A percentile compares a stretch with the other conserved stretches of the same genome.
Evolutionary conservation across 2,888 invertebrate species (phyloP).

Genomic region (Taphrorychus bicolor): DNA sequence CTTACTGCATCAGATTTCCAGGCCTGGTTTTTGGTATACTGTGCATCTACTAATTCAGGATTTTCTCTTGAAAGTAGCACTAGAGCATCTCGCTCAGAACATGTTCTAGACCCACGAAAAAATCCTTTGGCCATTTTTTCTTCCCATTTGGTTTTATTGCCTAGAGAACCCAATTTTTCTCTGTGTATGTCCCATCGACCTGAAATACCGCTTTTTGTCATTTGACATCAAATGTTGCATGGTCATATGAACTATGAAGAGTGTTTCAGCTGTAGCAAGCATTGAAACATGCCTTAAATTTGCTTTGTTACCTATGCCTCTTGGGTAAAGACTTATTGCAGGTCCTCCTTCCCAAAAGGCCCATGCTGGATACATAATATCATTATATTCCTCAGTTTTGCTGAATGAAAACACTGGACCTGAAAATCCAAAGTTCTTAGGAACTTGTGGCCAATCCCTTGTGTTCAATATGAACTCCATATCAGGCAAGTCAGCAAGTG

Average conservation of each 20-base stretch:
- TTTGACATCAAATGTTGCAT: no score
- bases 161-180: slow-evolving; percentile 60
- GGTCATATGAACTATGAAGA: no score
- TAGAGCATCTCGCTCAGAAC: slow-evolving; percentile 86
- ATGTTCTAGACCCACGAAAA: slow-evolving; percentile 95
- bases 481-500: slow-evolving; percentile 76
- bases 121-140: slow-evolving; percentile 76
- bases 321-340: slow-evolving; percentile 91
- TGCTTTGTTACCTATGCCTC: slow-evolving; percentile 77
- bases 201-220: no score
- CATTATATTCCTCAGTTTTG: slow-evolving; percentile 84
- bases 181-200: slow-evolving; percentile 93
- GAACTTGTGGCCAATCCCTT: slow-evolving; percentile 91
- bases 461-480: slow-evolving; percentile 89
- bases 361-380: slow-evolving; percentile 97
- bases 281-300: no score
- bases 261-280: no score
- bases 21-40: slow-evolving; percentile 97
- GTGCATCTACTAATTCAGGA: slow-evolving; percentile 85
- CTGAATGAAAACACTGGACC: slow-evolving; percentile 96
- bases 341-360: slow-evolving; percentile 99
- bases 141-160: slow-evolving; percentile 79
- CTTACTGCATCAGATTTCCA: slow-evolving; percentile 90
- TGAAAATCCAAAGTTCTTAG: slow-evolving; percentile 66
- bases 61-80: slow-evolving; percentile 78